phyloP scores from a whole-genome alignment of 2,888 invertebrate species.

The Nemotelus nigrinus region DNA sequence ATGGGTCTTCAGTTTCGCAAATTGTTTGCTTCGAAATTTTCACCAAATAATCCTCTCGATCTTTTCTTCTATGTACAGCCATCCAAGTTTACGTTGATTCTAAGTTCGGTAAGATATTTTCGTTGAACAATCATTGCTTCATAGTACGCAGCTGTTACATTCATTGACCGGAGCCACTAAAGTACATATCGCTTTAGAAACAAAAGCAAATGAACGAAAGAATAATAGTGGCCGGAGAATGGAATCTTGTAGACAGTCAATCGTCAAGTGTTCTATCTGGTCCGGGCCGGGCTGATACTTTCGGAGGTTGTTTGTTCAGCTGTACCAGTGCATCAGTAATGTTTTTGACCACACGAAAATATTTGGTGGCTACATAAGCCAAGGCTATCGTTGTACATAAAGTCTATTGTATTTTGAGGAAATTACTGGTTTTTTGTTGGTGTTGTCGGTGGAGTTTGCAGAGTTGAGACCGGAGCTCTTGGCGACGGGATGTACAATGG shows the following conservation, averaged over 20 bases:
- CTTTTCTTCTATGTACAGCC: not conserved
- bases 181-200: conserved; percentile 1
- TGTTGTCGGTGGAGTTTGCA: not conserved
- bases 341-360: conserved; percentile 31
- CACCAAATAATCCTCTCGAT: conserved; percentile 9
- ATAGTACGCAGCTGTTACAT: too few species aligned
- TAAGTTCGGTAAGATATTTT: too few species aligned
- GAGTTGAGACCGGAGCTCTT: not conserved
- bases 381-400: not conserved
- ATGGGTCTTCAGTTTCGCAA: conserved; percentile 36
- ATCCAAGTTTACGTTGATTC: too few species aligned
- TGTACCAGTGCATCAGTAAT: not conserved
- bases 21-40: conserved; percentile 29
- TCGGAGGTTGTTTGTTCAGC: not conserved
- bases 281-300: not conserved
- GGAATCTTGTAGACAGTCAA: conserved; percentile 32
- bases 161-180: not conserved
- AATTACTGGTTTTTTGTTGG: not conserved
- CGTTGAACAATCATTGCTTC: too few species aligned
- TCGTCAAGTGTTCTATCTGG: conserved; percentile 1
- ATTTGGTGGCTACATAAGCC: not conserved
- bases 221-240: conserved; percentile 32
- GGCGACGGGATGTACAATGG: conserved; percentile 1
- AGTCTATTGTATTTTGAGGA: conserved; percentile 16
- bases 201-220: conserved; percentile 12